These are phyloP conservation scores for Martes martes DNA, from an alignment of 2,113 vertebrate species.

Conservation along the genomic window DNA sequence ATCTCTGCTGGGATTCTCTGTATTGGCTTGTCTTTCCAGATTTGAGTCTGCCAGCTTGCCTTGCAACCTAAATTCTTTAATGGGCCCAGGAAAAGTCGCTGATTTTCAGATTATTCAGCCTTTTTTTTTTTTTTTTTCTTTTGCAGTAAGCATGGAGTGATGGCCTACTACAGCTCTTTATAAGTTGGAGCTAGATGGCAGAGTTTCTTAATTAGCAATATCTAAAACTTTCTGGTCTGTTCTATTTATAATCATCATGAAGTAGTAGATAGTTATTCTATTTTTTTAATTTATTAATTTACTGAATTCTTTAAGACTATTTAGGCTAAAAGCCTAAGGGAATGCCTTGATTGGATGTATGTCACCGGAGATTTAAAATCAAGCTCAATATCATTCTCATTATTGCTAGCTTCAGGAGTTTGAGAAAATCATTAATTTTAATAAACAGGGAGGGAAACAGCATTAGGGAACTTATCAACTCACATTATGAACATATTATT, in stretches of 20 bases:
- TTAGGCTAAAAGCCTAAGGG: background rate
- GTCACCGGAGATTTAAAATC: background rate
- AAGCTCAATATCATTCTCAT: background rate
- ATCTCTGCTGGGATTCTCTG: background rate
- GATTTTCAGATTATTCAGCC: background rate
- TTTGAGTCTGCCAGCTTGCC: background rate
- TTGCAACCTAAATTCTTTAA: background rate
- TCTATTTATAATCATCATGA: background rate
- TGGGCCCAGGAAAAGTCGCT: background rate
- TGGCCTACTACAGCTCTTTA: background rate
- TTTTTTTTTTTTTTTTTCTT: background rate
- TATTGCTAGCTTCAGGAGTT: background rate
- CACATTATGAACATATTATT: background rate
- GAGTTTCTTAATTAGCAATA: background rate
- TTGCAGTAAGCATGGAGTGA: accelerated
- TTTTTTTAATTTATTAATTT: background rate
- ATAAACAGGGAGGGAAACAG: background rate
- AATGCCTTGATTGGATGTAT: background rate
- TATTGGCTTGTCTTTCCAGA: background rate
- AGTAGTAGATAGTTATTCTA: background rate
- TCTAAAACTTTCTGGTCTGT: background rate
- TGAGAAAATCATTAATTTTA: constrained; percentile 43
- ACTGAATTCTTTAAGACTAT: background rate
- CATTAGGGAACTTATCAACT: background rate
- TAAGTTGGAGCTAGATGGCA: background rate